Conservation (phyloP, 2,797 vertebrate species). For the Hemitrygon akajei region DNA sequence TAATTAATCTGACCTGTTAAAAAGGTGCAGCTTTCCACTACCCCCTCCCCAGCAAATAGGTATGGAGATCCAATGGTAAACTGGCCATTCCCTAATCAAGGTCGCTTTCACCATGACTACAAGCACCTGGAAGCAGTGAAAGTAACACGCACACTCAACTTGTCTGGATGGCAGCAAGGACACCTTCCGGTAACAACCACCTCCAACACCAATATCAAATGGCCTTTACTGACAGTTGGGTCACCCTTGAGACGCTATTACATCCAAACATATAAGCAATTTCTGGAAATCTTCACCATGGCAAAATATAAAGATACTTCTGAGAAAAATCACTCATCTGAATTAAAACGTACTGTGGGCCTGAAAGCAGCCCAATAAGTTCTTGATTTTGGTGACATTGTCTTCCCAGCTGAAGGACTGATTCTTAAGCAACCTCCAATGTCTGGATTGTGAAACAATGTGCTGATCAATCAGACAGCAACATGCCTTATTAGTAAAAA, state of each 20-base stretch:
- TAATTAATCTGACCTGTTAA: no score
- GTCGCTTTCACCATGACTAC: conserved; percentile 6
- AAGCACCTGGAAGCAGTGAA: not conserved
- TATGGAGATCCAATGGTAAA: not conserved
- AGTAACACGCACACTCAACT: not conserved
- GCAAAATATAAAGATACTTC: not conserved
- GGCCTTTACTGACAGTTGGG: not conserved
- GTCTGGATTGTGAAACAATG: not conserved
- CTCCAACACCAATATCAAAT: not conserved
- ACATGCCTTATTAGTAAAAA: not conserved
- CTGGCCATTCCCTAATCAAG: conserved; percentile 4
- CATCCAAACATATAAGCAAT: not conserved
- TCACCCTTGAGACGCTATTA: not conserved
- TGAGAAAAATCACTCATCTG: not conserved
- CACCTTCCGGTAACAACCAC: not conserved
- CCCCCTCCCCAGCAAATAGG: no score
- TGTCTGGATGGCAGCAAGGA: not conserved
- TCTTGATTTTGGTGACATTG: not conserved
- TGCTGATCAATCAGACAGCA: not conserved
- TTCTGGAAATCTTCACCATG: not conserved
- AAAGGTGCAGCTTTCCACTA: not conserved
- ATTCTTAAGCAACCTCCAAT: conserved; percentile 9
- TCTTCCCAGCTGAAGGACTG: not conserved
- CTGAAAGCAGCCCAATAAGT: not conserved
- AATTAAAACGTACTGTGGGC: not conserved